Evolutionary conservation across 1,140 invertebrate species (phyloP).

Genomic region (Heliothis virescens): DNA sequence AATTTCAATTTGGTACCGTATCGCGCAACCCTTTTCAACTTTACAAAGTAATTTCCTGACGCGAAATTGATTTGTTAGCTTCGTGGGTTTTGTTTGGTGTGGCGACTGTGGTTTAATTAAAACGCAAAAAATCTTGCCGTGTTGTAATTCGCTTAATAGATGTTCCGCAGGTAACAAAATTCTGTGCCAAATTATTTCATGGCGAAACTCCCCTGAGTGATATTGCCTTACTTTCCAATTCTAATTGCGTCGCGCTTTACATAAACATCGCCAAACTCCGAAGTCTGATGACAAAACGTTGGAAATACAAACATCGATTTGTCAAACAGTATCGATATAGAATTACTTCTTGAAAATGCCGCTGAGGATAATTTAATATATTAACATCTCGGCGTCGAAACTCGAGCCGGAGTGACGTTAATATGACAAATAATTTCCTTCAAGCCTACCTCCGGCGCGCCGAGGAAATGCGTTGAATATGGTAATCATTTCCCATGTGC

Average conservation of each 20-base stretch:
- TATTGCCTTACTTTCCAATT: constrained; percentile 22
- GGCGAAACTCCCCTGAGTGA: background rate
- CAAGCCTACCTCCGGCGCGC: constrained; percentile 70
- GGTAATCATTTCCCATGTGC: constrained; percentile 77
- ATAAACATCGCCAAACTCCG: constrained; percentile 36
- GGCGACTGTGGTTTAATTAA: constrained; percentile 79
- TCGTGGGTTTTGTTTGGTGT: constrained; percentile 79
- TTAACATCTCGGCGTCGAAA: constrained; percentile 74
- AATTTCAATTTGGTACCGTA: constrained; percentile 83
- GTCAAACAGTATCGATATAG: constrained; percentile 59
- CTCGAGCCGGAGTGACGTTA: constrained; percentile 75
- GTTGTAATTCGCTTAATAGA: constrained; percentile 48
- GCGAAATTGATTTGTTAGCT: constrained; percentile 83
- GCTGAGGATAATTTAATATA: constrained; percentile 74
- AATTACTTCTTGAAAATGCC: constrained; percentile 66
- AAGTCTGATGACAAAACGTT: constrained; percentile 45
- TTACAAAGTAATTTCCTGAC: constrained; percentile 82
- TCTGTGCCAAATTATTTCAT: constrained; percentile 22
- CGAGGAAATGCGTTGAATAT: constrained; percentile 79
- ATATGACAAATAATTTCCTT: constrained; percentile 82
- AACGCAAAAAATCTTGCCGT: constrained; percentile 61
- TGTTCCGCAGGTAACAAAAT: constrained; percentile 36
- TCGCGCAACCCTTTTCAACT: constrained; percentile 82
- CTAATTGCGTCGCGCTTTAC: constrained; percentile 26
- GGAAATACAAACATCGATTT: constrained; percentile 45